Base-by-base conservation (phyloP, 2,888 invertebrate genomes). In the Campopleginae sp. region DNA sequence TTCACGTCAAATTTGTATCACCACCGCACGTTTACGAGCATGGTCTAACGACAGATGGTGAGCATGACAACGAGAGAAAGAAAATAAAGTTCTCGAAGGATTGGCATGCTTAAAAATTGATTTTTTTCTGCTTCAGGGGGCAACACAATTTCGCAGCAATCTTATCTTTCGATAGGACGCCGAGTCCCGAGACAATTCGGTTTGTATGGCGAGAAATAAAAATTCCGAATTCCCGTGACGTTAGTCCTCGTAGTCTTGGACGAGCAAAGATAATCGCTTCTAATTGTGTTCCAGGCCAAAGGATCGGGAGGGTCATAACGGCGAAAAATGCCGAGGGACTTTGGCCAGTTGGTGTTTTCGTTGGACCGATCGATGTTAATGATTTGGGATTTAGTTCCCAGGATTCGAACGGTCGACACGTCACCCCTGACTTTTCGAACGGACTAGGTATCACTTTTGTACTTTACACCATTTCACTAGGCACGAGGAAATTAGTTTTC, bases 301-400 rank as follows among this genome's bases (percentile, higher is more conserved):
- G 86, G 65, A 61, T 87, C 38, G 81, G 68, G 12, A 79, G 83
- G 46, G 81, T 88, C 8, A 77, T 89, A 86, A 84, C 84, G 19
- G 83, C 87, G 8, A 75, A 80, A 1, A 94, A 95, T 80, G 95
- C 95, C 0, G 95, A 95, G 88, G 94, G 95, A 0, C 90, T 95
- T 46, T 95, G 95, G 95, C 95, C 95, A 0, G 94, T 94, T 71
- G 95, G 95, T 0, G 92, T 95, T 46, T 95, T 95, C 88, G 87
- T 95, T 75, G 95, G 95, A 4, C 95, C 95, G 0, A 85, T 94
- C 19, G 90, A 90, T 70, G 91, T 94, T 90, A 86, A 94, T 27
- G 90, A 95, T 63, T 92, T 94, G 38, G 89, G 93, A 17, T 94
- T 94, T 72, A 91, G 92, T 80, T 91, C 92, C 7, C 92, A 92